Evolutionary conservation across 2,113 vertebrate genomes (phyloP), one percentile per base, ranked within the genome.

Genomic region (Beaufortia kweichowensis): DNA sequence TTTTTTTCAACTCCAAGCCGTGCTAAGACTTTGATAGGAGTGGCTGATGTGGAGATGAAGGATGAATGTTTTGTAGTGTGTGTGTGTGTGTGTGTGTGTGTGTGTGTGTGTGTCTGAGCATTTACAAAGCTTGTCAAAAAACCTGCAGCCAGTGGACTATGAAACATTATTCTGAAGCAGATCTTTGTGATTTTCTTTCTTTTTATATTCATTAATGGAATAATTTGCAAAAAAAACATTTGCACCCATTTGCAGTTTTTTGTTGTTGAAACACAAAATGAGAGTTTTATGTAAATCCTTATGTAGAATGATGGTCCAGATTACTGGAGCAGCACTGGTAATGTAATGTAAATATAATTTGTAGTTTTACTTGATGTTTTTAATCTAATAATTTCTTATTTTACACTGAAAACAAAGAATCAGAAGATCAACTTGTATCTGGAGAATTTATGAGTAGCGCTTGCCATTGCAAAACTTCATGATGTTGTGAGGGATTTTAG

Each of bases 1-100:
- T 53, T 35, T 33, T 33, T 65, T 59, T 67, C 17, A 53, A 50
- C 43, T 53, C 33, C 39, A 76, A 65, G 48, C 46, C 71, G 65
- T 14, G 3, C 72, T 76, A 78, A 75, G 80, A 76, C 76, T 78
- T 73, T 78, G 68, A 81, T 78, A 78, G 66, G 63, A 68, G 69
- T 55, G 28, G n/a, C 69, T 56, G 80, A 65, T 62, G 62, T 48
- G 64, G 28, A 46, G 75, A 43, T 59, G 75, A 43, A 53, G 46
- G 33, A 41, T 28, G 71, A 55, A 55, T 15, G 69, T 23, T 67
- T 63, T 60, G 35, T 21, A 50, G 19, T 68, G 24, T 35, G 50
- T 15, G n/a, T n/a, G n/a, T n/a, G n/a, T n/a, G n/a, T n/a, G 19
- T 70, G 28, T 28, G 55, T 19, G 15, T 17, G 55, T 17, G 26